phyloP scores from a whole-genome alignment of 1,140 invertebrate species.

The Saccostrea cuccullata region DNA sequence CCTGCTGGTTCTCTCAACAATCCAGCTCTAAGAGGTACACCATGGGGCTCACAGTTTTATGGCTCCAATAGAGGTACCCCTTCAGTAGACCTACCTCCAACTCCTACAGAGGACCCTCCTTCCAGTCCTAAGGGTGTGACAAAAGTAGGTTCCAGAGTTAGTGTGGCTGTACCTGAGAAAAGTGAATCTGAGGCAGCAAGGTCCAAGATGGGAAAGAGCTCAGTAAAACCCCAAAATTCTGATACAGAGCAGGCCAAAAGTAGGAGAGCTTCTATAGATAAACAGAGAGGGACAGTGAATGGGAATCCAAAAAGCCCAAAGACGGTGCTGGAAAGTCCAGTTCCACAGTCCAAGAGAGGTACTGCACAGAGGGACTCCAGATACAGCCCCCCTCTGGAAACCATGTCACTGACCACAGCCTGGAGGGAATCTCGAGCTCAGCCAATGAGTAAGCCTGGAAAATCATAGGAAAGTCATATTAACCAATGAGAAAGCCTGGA shows the following conservation, averaged over 20 bases:
- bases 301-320: neutral
- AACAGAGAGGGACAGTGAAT: neutral
- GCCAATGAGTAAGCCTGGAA: neutral
- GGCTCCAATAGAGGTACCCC: conserved; percentile 43
- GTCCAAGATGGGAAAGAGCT: neutral
- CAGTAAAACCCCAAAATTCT: neutral
- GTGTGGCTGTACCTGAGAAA: neutral
- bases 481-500: neutral
- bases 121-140: neutral
- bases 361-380: neutral
- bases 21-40: conserved; percentile 38
- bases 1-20: conserved; percentile 27
- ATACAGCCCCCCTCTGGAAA: neutral
- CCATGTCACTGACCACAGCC: neutral
- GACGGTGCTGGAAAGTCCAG: neutral
- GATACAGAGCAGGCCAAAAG: neutral
- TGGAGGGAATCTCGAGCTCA: conserved; percentile 16
- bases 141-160: neutral
- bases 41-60: conserved; percentile 49
- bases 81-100: conserved; percentile 44
- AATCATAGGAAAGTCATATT: neutral
- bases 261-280: neutral
- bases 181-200: neutral
- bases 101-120: conserved; percentile 24
- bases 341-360: neutral